These are phyloP conservation scores for Danio tinwini DNA, from an alignment of 2,797 vertebrate species.

Conservation along the genomic window DNA sequence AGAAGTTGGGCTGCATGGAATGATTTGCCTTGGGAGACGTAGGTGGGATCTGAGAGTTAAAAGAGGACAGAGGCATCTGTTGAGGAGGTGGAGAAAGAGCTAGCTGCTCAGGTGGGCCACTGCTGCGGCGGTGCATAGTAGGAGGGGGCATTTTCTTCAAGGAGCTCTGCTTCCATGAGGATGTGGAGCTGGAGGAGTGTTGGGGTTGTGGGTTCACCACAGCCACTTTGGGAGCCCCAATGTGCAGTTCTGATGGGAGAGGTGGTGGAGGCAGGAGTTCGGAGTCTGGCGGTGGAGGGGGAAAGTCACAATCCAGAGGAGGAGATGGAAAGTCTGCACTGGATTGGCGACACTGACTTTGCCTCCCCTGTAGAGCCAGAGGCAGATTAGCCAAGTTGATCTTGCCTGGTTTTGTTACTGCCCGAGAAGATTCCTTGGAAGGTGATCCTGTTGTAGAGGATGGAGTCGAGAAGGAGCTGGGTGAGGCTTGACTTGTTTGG, in stretches of 20 bases:
- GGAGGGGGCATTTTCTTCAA: constrained; percentile 87
- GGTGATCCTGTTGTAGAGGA: constrained; percentile 81
- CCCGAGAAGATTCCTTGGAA: constrained; percentile 81
- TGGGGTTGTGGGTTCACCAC: constrained; percentile 96
- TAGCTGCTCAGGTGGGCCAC: constrained; percentile 77
- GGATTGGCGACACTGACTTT: constrained; percentile 69
- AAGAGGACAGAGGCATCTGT: constrained; percentile 72
- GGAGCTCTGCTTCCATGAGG: constrained; percentile 84
- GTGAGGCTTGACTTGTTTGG: constrained; percentile 75
- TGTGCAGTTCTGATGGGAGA: constrained; percentile 81
- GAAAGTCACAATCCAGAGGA: constrained; percentile 89
- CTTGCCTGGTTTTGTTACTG: constrained; percentile 92
- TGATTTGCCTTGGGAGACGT: constrained; percentile 88
- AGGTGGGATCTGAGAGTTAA: constrained; percentile 81
- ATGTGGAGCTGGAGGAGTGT: constrained; percentile 66
- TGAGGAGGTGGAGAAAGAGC: constrained; percentile 72
- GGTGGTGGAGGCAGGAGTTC: constrained; percentile 90
- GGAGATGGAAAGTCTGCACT: constrained; percentile 84
- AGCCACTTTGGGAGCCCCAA: constrained; percentile 87
- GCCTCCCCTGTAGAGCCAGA: constrained; percentile 79
- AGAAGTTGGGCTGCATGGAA: constrained; percentile 90
- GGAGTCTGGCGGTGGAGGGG: constrained; percentile 87
- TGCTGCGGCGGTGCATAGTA: constrained; percentile 84
- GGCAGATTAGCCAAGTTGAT: constrained; percentile 89
- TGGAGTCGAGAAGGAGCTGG: constrained; percentile 69